phyloP scores from a whole-genome alignment of 2,888 invertebrate genomes.

The Cantharis rustica region DNA sequence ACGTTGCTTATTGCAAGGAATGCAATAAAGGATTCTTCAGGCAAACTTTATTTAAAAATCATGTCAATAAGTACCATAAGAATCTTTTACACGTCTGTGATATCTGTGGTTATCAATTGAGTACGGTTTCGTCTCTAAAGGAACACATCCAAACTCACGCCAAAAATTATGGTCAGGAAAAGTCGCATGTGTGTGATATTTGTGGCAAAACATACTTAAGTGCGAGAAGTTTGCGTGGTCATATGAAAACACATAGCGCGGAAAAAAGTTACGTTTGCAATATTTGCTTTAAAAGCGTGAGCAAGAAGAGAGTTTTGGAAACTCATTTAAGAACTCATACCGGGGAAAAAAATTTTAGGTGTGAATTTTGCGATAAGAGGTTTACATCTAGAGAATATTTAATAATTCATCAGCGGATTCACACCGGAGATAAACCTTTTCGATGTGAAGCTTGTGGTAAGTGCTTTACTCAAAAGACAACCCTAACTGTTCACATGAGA shows the following conservation, averaged over 20 bases:
- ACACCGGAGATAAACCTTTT: constrained; percentile 55
- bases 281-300: constrained; percentile 52
- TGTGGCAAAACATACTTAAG: constrained; percentile 57
- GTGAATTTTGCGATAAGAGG: constrained; percentile 36
- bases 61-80: constrained; percentile 44
- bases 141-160: constrained; percentile 43
- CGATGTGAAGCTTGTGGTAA: constrained; percentile 56
- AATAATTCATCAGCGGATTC: constrained; percentile 46
- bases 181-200: constrained; percentile 52
- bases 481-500: constrained; percentile 58
- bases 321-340: constrained; percentile 54
- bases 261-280: constrained; percentile 44
- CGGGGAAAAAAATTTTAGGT: constrained; percentile 40
- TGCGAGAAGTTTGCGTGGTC: constrained; percentile 44
- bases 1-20: constrained; percentile 45
- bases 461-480: constrained; percentile 61
- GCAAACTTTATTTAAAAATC: constrained; percentile 41
- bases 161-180: constrained; percentile 40
- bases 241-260: constrained; percentile 45
- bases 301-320: constrained; percentile 47
- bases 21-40: constrained; percentile 49
- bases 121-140: constrained; percentile 47
- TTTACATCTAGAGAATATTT: constrained; percentile 36
- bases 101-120: constrained; percentile 59
- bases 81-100: constrained; percentile 52